Evolutionary conservation across 1,140 invertebrate genomes (phyloP).

Genomic region (Planococcus citri): DNA sequence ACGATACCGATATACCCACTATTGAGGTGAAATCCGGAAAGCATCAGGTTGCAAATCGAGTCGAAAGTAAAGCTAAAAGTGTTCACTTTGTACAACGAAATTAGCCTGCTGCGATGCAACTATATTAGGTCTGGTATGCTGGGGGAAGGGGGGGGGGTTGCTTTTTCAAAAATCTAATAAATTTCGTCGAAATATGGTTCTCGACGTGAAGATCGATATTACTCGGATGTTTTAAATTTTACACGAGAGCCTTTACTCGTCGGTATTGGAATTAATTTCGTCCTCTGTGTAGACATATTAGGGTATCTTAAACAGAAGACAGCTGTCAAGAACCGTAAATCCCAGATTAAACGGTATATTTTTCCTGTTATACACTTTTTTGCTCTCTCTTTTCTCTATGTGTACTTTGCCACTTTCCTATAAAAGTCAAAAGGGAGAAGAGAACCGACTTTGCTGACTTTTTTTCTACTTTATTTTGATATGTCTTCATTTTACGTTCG

Average conservation of each 20-base stretch:
- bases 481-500: background rate
- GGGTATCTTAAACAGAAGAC: conserved; percentile 18
- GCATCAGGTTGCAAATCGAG: too few species aligned
- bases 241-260: background rate
- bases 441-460: background rate
- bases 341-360: conserved; percentile 17
- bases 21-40: too few species aligned
- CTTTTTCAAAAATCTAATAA: conserved; percentile 2
- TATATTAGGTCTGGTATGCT: too few species aligned
- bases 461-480: conserved; percentile 6
- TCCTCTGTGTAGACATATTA: conserved; percentile 14
- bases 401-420: background rate
- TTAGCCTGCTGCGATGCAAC: too few species aligned
- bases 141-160: too few species aligned
- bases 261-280: conserved; percentile 12
- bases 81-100: too few species aligned
- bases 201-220: conserved; percentile 10
- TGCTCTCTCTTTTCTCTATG: background rate
- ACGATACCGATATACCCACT: too few species aligned
- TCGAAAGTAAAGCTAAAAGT: too few species aligned
- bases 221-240: conserved; percentile 4
- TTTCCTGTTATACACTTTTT: conserved; percentile 17
- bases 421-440: background rate
- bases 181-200: conserved; percentile 2
- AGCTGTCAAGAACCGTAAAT: conserved; percentile 19